Conservation (phyloP, 2,797 vertebrate species). For the Merluccius polli region DNA sequence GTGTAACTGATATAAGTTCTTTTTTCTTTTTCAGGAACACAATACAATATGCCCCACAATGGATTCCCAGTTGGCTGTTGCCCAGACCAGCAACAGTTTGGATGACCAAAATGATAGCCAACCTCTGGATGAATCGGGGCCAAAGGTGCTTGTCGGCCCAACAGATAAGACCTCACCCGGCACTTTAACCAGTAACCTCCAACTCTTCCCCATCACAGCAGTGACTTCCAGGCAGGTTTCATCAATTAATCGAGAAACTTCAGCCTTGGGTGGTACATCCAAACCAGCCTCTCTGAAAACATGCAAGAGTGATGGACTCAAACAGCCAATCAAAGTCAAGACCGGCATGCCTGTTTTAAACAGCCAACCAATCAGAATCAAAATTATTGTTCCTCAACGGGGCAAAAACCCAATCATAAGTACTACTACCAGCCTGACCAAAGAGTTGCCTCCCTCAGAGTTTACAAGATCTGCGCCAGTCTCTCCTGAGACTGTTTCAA, state of each 20-base stretch:
- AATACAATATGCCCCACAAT: slow-evolving; percentile 72
- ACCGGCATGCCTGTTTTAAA: slow-evolving; percentile 57
- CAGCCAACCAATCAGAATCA: slow-evolving; percentile 65
- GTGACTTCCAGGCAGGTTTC: slow-evolving; percentile 53
- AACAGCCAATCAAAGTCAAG: slow-evolving; percentile 66
- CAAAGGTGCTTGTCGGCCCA: slow-evolving; percentile 48
- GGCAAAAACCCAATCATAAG: slow-evolving; percentile 60
- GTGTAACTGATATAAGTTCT: background rate
- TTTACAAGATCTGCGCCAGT: slow-evolving; percentile 34
- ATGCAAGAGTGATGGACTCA: slow-evolving; percentile 49
- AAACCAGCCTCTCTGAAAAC: slow-evolving; percentile 60
- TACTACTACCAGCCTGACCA: slow-evolving; percentile 57
- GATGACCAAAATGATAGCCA: slow-evolving; percentile 68
- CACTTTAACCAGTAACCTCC: slow-evolving; percentile 61
- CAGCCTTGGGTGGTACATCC: slow-evolving; percentile 62
- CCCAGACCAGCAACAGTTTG: slow-evolving; percentile 70
- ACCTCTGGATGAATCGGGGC: slow-evolving; percentile 53
- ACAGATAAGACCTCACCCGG: slow-evolving; percentile 47
- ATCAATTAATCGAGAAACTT: slow-evolving; percentile 65
- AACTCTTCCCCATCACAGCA: slow-evolving; percentile 55
- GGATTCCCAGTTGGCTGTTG: slow-evolving; percentile 72
- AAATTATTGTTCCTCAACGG: slow-evolving; percentile 61
- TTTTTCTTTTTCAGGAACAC: slow-evolving; percentile 41
- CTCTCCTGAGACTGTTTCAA: slow-evolving; percentile 31
- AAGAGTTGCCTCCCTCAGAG: slow-evolving; percentile 53